phyloP scores from a whole-genome alignment of 2,797 vertebrate species.

The Coregonus ussuriensis region DNA sequence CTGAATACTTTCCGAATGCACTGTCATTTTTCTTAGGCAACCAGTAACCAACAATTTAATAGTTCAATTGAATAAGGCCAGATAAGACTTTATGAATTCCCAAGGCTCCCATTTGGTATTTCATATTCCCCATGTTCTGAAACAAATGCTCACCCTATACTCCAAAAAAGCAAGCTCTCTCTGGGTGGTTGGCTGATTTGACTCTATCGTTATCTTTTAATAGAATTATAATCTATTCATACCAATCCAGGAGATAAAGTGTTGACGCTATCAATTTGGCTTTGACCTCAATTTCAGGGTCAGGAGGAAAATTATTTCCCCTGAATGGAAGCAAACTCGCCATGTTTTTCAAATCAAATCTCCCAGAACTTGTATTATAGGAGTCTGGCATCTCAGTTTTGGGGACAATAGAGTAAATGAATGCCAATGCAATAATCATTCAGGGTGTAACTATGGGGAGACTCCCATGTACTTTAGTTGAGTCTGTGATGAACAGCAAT shows the following conservation, averaged over 20 bases:
- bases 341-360: neutral
- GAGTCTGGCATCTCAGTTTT: neutral
- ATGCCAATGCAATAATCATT: neutral
- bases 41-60: neutral
- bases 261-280: neutral
- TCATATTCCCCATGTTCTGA: neutral
- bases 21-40: neutral
- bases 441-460: constrained; percentile 4
- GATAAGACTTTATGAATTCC: neutral
- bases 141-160: neutral
- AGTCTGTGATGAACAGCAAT: neutral
- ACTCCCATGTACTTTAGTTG: neutral
- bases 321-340: neutral
- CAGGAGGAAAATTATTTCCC: neutral
- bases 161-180: neutral
- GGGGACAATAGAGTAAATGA: neutral
- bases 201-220: constrained; percentile 15
- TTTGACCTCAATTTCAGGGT: constrained; percentile 6
- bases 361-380: neutral
- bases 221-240: constrained; percentile 1
- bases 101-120: neutral
- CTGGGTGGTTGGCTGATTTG: neutral
- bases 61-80: neutral
- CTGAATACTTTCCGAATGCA: too few relatives aligned
- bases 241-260: neutral